Evolutionary conservation across 2,797 vertebrate species (phyloP).

Genomic region (Macroramphosus scolopax): DNA sequence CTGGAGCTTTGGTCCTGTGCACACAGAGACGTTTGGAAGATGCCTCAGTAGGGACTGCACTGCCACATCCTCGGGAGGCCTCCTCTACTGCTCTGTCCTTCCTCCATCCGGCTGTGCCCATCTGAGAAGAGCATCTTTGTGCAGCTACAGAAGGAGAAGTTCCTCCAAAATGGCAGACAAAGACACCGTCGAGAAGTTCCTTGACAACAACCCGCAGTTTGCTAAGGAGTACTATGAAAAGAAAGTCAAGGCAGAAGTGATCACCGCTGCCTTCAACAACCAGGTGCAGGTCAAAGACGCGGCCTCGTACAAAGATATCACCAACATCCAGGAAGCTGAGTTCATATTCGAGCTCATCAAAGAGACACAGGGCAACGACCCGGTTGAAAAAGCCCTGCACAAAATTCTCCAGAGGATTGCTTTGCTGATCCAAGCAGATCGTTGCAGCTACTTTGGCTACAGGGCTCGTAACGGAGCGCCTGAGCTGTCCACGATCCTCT

Average conservation of each 20-base stretch:
- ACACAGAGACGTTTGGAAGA: slow-evolving; percentile 18
- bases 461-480: slow-evolving; percentile 84
- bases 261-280: slow-evolving; percentile 75
- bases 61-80: slow-evolving; percentile 15
- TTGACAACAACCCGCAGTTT: slow-evolving; percentile 86
- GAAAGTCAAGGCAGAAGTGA: slow-evolving; percentile 78
- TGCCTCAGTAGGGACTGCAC: slow-evolving; percentile 30
- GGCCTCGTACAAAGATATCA: slow-evolving; percentile 79
- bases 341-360: slow-evolving; percentile 81
- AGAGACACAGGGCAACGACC: slow-evolving; percentile 63
- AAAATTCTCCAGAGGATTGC: slow-evolving; percentile 83
- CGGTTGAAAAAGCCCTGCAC: slow-evolving; percentile 78
- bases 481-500: slow-evolving; percentile 83
- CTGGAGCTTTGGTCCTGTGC: slow-evolving; percentile 45
- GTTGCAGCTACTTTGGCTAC: slow-evolving; percentile 83
- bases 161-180: slow-evolving; percentile 79
- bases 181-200: slow-evolving; percentile 84
- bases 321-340: slow-evolving; percentile 78
- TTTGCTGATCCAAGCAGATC: slow-evolving; percentile 82
- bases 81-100: slow-evolving; percentile 11
- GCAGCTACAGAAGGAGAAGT: slow-evolving; percentile 1
- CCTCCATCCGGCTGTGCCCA: slow-evolving; percentile 6
- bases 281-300: slow-evolving; percentile 70
- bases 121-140: slow-evolving; percentile 58
- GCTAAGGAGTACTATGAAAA: slow-evolving; percentile 85